phyloP scores from a whole-genome alignment of 1,140 invertebrate genomes.

The Bombus ignitus region DNA sequence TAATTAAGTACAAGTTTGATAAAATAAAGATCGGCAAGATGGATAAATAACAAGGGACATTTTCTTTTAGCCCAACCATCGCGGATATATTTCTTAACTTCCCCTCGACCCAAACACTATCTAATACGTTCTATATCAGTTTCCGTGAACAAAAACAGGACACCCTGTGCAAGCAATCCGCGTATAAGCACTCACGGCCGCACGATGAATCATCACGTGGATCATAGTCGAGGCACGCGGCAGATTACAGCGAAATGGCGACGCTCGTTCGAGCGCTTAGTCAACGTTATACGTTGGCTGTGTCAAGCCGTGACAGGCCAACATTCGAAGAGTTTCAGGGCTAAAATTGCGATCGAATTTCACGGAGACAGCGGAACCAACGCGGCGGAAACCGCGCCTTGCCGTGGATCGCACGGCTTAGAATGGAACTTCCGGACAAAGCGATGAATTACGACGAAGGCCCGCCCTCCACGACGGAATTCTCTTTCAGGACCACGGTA shows the following conservation, averaged over 20 bases:
- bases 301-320: background rate
- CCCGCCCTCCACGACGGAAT: conserved; percentile 26
- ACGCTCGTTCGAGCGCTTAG: conserved; percentile 8
- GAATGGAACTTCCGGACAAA: conserved; percentile 56
- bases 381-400: background rate
- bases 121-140: background rate
- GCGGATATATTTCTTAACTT: background rate
- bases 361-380: background rate
- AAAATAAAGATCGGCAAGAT: background rate
- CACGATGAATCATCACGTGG: background rate
- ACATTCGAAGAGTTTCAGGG: background rate
- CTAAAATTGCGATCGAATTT: conserved; percentile 32
- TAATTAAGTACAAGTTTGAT: too few relatives aligned
- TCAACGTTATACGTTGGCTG: conserved; percentile 1
- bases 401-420: background rate
- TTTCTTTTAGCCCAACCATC: background rate
- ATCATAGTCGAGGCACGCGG: background rate
- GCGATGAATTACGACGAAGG: conserved; percentile 46
- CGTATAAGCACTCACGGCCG: background rate
- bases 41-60: too few relatives aligned
- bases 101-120: background rate
- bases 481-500: conserved; percentile 21
- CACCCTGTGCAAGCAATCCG: background rate
- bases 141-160: background rate
- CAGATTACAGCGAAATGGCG: background rate